A percentile compares a stretch with the other conserved stretches of the same genome.
phyloP scores from a whole-genome alignment of 2,113 vertebrate genomes.

The Coracopsis vasa region DNA sequence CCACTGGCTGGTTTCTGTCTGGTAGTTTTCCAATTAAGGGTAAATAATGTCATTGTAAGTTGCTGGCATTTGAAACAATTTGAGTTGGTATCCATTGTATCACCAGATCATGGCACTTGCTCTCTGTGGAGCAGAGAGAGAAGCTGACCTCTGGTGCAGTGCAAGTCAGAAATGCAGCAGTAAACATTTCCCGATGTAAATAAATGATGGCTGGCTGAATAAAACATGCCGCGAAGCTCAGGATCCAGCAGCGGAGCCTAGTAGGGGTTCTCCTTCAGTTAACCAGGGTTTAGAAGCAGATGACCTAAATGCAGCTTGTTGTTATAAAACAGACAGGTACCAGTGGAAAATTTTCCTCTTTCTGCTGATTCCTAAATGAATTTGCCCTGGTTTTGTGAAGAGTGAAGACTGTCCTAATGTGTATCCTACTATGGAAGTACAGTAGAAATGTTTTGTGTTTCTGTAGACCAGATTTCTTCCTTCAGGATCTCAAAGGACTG shows the following conservation, averaged over 20 bases:
- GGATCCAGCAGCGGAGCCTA: background rate
- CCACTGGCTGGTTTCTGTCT: background rate
- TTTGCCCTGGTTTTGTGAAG: background rate
- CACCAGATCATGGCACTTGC: background rate
- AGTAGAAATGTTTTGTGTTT: background rate
- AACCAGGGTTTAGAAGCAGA: background rate
- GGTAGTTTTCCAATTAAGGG: background rate
- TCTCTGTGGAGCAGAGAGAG: background rate
- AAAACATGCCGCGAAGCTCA: slow-evolving; percentile 23
- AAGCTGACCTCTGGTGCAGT: background rate
- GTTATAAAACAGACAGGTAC: background rate
- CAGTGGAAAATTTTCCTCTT: background rate
- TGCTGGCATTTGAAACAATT: background rate
- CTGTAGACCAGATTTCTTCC: background rate
- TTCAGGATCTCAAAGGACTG: background rate
- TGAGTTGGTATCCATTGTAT: background rate
- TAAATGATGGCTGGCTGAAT: slow-evolving; percentile 48
- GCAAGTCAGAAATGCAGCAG: background rate
- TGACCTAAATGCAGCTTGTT: background rate
- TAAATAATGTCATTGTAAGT: background rate
- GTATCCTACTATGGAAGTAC: background rate
- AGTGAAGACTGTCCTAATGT: background rate
- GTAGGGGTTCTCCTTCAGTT: background rate
- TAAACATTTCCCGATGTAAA: background rate
- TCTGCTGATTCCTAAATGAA: background rate